phyloP scores from a whole-genome alignment of 2,113 vertebrate species.

The Halichoerus grypus region DNA sequence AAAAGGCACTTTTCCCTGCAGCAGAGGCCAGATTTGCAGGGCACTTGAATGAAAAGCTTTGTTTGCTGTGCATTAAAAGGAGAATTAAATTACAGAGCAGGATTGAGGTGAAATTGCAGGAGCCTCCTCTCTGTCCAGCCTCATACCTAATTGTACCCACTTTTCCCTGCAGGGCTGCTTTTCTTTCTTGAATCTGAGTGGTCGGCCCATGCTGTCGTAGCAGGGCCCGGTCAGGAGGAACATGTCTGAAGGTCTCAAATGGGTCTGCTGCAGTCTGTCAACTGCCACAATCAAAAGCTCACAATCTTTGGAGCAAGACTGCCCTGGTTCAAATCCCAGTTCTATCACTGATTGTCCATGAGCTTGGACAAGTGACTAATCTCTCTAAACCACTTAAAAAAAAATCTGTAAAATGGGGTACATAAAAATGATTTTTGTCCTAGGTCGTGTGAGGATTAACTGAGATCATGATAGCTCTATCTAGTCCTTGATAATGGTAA shows the following conservation, averaged over 20 bases:
- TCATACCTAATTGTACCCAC: not conserved
- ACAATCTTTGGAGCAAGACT: not conserved
- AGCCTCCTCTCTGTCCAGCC: not conserved
- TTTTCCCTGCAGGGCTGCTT: not conserved
- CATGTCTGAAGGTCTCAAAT: not conserved
- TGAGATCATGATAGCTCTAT: not conserved
- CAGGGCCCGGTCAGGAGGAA: not conserved
- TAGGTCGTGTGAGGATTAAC: not conserved
- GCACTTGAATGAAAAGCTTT: not conserved
- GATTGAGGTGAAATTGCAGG: constrained; percentile 53
- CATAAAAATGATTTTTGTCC: not conserved
- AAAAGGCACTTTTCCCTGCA: not conserved
- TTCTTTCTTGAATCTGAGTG: not conserved
- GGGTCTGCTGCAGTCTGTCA: not conserved
- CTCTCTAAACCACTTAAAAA: not conserved
- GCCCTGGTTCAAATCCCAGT: not conserved
- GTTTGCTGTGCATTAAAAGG: constrained; percentile 59
- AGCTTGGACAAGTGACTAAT: not conserved
- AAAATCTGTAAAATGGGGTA: constrained; percentile 5
- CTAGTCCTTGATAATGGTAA: not conserved
- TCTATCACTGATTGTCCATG: not conserved
- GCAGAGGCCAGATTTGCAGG: not conserved
- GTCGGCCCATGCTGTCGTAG: not conserved
- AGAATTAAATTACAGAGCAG: constrained; percentile 65
- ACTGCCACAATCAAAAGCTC: not conserved